These are phyloP conservation scores for Aradophagus sp. DNA, from an alignment of 1,140 invertebrate species.

Conservation along the genomic window DNA sequence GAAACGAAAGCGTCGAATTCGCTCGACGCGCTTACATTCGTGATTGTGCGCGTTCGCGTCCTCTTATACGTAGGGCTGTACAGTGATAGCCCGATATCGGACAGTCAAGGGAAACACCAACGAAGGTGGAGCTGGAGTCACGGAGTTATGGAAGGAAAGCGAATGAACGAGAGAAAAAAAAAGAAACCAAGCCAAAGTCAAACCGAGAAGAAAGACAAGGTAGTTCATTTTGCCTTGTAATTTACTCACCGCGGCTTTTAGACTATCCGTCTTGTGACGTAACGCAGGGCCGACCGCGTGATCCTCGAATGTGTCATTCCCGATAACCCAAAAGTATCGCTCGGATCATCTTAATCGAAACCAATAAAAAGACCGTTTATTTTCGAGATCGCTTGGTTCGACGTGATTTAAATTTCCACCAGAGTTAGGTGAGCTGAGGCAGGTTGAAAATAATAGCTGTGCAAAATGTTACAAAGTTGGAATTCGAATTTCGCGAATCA, in stretches of 20 bases:
- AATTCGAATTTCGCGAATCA: too few relatives aligned
- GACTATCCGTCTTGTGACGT: constrained; percentile 70
- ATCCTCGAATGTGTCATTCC: constrained; percentile 60
- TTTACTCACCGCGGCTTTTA: constrained; percentile 73
- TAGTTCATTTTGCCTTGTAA: constrained; percentile 69
- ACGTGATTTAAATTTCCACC: constrained; percentile 21
- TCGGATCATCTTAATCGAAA: constrained; percentile 38
- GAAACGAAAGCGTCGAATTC: constrained; percentile 63
- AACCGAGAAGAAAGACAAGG: constrained; percentile 46
- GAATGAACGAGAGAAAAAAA: constrained; percentile 45
- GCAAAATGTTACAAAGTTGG: too few relatives aligned
- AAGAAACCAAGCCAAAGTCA: constrained; percentile 20
- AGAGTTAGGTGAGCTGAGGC: too few relatives aligned
- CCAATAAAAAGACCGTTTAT: constrained; percentile 26
- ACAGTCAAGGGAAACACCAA: constrained; percentile 21
- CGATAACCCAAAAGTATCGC: constrained; percentile 39
- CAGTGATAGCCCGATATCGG: constrained; percentile 41
- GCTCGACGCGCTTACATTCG: constrained; percentile 34
- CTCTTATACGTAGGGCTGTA: constrained; percentile 16
- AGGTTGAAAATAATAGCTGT: background rate
- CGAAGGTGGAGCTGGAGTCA: constrained; percentile 35
- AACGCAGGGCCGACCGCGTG: constrained; percentile 66
- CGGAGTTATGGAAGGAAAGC: constrained; percentile 47
- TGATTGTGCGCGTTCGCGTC: constrained; percentile 33
- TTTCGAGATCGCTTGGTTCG: background rate